Evolutionary conservation across 92 coral and sea anemone genomes (phyloP).

Genomic region (Metridium senile): DNA sequence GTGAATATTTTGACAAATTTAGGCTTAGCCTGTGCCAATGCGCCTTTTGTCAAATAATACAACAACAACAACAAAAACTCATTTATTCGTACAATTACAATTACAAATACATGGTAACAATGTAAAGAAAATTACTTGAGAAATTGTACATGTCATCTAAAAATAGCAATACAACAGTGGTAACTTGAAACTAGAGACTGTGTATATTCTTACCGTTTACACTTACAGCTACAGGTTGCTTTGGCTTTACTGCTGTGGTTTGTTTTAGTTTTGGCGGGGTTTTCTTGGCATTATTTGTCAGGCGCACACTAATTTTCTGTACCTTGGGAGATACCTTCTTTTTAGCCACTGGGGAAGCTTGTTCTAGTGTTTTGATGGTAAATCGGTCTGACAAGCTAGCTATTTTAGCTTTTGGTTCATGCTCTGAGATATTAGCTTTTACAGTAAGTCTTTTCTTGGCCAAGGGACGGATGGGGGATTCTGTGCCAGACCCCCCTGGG

Average conservation of each 20-base stretch:
- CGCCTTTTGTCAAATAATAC: no score
- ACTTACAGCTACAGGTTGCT: slow-evolving; percentile 44
- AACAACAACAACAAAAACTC: no score
- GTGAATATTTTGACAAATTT: no score
- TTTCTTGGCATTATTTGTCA: slow-evolving; percentile 53
- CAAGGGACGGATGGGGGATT: slow-evolving; percentile 28
- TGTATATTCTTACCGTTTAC: neutral
- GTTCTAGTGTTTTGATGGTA: slow-evolving; percentile 33
- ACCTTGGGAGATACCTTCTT: slow-evolving; percentile 37
- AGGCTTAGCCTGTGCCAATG: no score
- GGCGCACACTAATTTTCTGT: slow-evolving; percentile 30
- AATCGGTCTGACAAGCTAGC: slow-evolving; percentile 59
- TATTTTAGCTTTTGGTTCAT: slow-evolving; percentile 27
- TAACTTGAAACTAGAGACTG: no score
- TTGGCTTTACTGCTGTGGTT: slow-evolving; percentile 39
- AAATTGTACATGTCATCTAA: no score
- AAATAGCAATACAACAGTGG: no score
- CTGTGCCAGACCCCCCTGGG: slow-evolving; percentile 41
- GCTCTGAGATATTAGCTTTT: slow-evolving; percentile 32
- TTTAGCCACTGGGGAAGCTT: slow-evolving; percentile 12
- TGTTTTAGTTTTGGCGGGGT: slow-evolving; percentile 43
- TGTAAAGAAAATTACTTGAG: no score
- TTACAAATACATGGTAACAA: no score
- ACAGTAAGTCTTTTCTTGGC: slow-evolving; percentile 47
- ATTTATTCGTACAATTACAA: no score